These are phyloP conservation scores for Lampropteryx suffumata DNA, from an alignment of 2,888 invertebrate species.

Conservation along the genomic window DNA sequence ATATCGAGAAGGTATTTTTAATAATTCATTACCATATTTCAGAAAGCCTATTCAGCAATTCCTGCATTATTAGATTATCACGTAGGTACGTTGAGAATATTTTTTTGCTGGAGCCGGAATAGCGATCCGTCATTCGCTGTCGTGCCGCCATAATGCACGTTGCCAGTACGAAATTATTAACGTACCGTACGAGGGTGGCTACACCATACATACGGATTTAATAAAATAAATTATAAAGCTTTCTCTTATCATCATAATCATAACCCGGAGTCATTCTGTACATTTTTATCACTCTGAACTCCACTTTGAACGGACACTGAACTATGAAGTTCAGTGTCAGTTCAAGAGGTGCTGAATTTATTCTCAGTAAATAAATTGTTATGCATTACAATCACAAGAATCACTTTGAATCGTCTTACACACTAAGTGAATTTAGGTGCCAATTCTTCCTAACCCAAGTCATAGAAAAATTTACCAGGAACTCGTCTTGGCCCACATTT, in stretches of 20 bases:
- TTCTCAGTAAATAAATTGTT: too few species aligned
- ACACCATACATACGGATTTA: conserved; percentile 9
- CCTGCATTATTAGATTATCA: conserved; percentile 27
- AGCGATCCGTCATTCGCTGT: conserved; percentile 63
- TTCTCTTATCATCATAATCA: background rate
- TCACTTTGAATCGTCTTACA: too few species aligned
- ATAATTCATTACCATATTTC: conserved; percentile 4
- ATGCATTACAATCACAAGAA: too few species aligned
- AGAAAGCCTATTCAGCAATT: conserved; percentile 30
- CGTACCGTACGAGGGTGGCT: conserved; percentile 28
- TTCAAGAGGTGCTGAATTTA: too few species aligned
- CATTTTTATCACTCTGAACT: too few species aligned
- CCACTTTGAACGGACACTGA: too few species aligned
- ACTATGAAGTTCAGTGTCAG: too few species aligned
- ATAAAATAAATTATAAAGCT: background rate
- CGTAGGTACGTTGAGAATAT: conserved; percentile 31
- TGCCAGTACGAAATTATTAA: conserved; percentile 61
- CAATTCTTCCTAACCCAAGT: too few species aligned
- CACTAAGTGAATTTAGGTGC: too few species aligned
- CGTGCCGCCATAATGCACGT: conserved; percentile 59
- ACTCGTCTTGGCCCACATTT: too few species aligned
- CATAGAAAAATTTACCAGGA: too few species aligned
- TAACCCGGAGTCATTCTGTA: background rate
- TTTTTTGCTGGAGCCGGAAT: conserved; percentile 43
- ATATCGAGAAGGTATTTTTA: too few species aligned